These are phyloP conservation scores for Peromyscus aztecus DNA, from an alignment of 2,797 vertebrate genomes.

Conservation along the genomic window DNA sequence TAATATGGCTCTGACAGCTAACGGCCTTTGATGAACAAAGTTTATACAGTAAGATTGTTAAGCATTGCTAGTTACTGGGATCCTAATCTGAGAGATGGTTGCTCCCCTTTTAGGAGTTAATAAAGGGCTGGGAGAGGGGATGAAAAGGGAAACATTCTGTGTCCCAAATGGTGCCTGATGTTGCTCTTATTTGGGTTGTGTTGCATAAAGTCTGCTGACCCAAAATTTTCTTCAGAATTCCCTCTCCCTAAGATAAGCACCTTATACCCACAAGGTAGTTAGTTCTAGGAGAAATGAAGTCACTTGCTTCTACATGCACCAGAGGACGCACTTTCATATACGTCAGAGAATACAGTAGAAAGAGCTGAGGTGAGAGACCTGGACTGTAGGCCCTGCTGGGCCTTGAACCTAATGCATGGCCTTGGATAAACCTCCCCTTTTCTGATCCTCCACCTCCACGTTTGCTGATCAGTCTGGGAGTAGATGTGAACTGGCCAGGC, in stretches of 20 bases:
- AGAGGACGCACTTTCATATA: not conserved
- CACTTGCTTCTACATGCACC: not conserved
- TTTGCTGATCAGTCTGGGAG: not conserved
- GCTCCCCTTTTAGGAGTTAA: not conserved
- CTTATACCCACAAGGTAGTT: not conserved
- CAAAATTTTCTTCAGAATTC: not conserved
- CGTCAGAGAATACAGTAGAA: not conserved
- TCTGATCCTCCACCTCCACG: not conserved
- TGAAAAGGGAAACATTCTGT: not conserved
- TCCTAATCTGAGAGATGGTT: not conserved
- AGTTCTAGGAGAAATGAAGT: not conserved
- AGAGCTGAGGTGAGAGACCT: not conserved
- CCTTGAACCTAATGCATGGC: not conserved
- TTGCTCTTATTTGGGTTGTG: not conserved
- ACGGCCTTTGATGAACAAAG: not conserved
- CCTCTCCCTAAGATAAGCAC: not conserved
- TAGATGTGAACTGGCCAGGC: not conserved
- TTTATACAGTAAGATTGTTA: not conserved
- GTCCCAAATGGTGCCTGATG: rapidly evolving
- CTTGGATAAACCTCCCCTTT: not conserved
- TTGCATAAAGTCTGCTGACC: not conserved
- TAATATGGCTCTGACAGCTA: not conserved
- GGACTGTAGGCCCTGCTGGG: not conserved
- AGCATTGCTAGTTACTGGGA: not conserved
- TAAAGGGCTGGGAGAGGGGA: not conserved